These are phyloP conservation scores for Meloidogyne chitwoodi DNA, from an alignment of 1,140 invertebrate genomes.

Conservation along the genomic window DNA sequence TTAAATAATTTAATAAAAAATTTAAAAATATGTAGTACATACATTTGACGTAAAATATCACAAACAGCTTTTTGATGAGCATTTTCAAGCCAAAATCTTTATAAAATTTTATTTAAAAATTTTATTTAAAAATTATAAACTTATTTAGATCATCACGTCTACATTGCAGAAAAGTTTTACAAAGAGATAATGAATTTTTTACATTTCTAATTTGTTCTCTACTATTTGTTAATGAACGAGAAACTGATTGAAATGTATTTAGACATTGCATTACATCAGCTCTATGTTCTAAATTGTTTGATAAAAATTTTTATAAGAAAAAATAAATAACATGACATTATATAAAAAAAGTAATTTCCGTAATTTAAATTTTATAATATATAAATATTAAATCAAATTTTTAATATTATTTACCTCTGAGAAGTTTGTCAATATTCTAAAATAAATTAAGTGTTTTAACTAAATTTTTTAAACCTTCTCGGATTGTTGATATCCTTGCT, in stretches of 20 bases:
- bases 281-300: conserved; percentile 69
- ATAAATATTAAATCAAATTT: no score
- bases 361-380: no score
- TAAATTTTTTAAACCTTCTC: conserved; percentile 63
- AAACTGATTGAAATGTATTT: conserved; percentile 77
- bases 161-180: conserved; percentile 82
- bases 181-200: conserved; percentile 81
- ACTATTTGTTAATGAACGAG: conserved; percentile 66
- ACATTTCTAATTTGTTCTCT: conserved; percentile 77
- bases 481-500: conserved; percentile 85
- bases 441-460: conserved; percentile 48
- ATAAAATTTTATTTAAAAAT: neutral
- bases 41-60: conserved; percentile 54
- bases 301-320: neutral
- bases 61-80: conserved; percentile 48
- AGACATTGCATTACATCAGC: conserved; percentile 81
- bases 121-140: conserved; percentile 64
- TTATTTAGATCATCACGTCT: conserved; percentile 85
- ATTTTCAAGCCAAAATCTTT: conserved; percentile 55
- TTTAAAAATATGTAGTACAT: conserved; percentile 26
- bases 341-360: neutral
- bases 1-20: neutral
- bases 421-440: conserved; percentile 73
- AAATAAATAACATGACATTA: neutral
- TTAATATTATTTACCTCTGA: conserved; percentile 67